Base-by-base conservation (phyloP, 2,113 vertebrate species). In the Sceloporus undulatus region DNA sequence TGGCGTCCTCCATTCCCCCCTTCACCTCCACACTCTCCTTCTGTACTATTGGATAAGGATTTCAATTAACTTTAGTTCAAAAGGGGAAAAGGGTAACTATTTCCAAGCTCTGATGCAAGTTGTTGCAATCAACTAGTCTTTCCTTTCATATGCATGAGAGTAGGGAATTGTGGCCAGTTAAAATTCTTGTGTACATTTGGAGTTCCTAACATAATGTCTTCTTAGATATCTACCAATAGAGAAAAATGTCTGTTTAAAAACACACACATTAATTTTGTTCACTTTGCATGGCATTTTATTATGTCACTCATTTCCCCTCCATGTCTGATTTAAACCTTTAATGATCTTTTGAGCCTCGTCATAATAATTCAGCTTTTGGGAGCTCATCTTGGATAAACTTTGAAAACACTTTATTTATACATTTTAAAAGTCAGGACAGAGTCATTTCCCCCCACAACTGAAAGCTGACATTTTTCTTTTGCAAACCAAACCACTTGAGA, bases 351-450 rank as follows among this genome's bases (percentile, higher is more conserved):
- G 54, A 48, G 4, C 65, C 76, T 7, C 13, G 48, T 79, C 82
- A 81, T 79, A 65, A 79, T 80, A 59, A 29, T 52, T 73, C 21
- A 8, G 25, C 52, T 52, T 87, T 80, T 42, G 38, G 27, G 29
- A 79, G 75, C n/a, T 80, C 77, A 52, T 62, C 29, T 79, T 85
- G 68, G 29, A 79, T 85, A 89, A 85, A 29, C 14, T 84, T 75
- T 56, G 40, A 14, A 42, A 54, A 85, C 38, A 68, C 70, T 85
- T 81, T 79, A 7, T 40, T 29, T 65, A 40, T 59, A 56, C 5
- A 11, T 76, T 62, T 66, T 9, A 52, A 52, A 16, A 29, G 40
- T 79, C 79, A 78, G 62, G 54, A 71, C 4, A 27, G 25, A 40
- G 23, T 29, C 54, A 71, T 71, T 56, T 75, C 14, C 9, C 8